phyloP scores from a whole-genome alignment of 1,140 invertebrate species.

The Dryas iulia region DNA sequence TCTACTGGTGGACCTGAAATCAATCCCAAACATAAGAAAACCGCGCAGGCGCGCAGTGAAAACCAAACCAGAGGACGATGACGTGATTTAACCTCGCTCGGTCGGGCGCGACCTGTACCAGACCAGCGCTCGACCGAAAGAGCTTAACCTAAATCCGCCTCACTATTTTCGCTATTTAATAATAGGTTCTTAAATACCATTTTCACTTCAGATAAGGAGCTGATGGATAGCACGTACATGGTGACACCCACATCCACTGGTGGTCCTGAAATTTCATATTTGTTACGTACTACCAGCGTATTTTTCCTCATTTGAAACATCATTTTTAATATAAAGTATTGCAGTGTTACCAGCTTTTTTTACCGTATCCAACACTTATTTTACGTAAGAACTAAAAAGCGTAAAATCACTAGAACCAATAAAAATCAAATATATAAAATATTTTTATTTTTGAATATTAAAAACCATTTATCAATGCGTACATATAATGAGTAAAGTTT shows the following conservation, averaged over 20 bases:
- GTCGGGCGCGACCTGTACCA: conserved; percentile 34
- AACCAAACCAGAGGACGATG: conserved; percentile 73
- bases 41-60: conserved; percentile 71
- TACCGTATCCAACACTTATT: neutral
- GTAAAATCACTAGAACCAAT: neutral
- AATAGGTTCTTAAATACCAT: conserved; percentile 88
- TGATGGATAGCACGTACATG: conserved; percentile 98
- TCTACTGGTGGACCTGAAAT: conserved; percentile 95
- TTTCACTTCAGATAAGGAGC: conserved; percentile 98
- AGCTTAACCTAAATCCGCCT: conserved; percentile 44
- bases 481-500: too few species aligned
- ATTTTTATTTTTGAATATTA: too few species aligned
- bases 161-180: conserved; percentile 47
- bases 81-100: conserved; percentile 69
- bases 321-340: neutral
- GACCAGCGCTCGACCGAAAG: conserved; percentile 53
- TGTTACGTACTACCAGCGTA: neutral
- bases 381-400: neutral
- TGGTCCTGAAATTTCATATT: conserved; percentile 88
- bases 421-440: neutral
- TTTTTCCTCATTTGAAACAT: neutral
- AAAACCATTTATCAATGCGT: too few species aligned
- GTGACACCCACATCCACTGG: conserved; percentile 98
- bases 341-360: too few species aligned
- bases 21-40: conserved; percentile 78